phyloP scores from a whole-genome alignment of 2,113 vertebrate genomes.

The Hemichromis elongatus region DNA sequence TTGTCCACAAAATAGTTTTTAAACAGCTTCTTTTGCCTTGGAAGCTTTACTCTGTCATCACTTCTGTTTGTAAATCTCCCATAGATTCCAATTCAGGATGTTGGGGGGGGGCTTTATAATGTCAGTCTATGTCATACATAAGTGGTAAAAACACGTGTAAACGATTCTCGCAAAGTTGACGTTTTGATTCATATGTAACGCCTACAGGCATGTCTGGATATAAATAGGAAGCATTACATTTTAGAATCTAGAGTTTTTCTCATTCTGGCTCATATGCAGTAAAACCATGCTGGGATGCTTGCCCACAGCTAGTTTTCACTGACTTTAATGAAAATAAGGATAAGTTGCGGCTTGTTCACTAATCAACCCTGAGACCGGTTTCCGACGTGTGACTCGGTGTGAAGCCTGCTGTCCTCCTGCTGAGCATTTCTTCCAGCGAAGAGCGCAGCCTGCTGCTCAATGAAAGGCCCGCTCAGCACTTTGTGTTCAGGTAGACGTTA shows the following conservation, averaged over 20 bases:
- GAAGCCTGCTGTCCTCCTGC: neutral
- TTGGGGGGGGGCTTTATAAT: neutral
- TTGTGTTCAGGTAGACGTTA: conserved; percentile 31
- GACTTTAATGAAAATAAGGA: neutral
- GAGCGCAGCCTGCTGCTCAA: neutral
- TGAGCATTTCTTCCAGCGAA: neutral
- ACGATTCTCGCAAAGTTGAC: neutral
- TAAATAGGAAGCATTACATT: neutral
- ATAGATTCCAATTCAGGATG: neutral
- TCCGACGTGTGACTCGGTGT: neutral
- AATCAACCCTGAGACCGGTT: neutral
- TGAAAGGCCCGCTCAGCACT: conserved; percentile 14
- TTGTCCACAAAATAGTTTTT: neutral
- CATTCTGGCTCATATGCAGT: neutral
- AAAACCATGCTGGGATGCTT: neutral
- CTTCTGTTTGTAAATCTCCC: neutral
- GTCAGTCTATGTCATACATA: neutral
- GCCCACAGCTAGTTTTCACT: neutral
- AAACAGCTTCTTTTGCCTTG: neutral
- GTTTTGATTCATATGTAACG: neutral
- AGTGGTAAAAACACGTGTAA: neutral
- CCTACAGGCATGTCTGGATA: neutral
- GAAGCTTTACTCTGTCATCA: neutral
- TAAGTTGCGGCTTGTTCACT: neutral
- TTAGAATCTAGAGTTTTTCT: neutral